A percentile compares a stretch with the other conserved stretches of the same genome.
Evolutionary conservation across 2,888 invertebrate species (phyloP).

Genomic region (Ectemnius lituratus): DNA sequence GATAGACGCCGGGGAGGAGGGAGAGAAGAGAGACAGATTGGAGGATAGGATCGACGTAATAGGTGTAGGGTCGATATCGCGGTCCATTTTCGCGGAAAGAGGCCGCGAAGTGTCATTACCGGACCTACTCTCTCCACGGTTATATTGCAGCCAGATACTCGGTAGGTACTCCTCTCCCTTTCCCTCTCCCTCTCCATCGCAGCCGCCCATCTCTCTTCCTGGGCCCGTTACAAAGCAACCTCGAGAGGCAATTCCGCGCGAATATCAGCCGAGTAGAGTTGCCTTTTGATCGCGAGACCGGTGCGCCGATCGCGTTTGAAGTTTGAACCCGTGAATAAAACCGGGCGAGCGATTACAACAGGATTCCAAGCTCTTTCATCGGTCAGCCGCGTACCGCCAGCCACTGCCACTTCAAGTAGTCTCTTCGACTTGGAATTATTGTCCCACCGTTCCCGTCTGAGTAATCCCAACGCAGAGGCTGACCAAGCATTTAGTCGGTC

Average conservation of each 20-base stretch:
- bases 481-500: too few species aligned
- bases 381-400: too few species aligned
- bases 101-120: slow-evolving; percentile 14
- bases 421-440: too few species aligned
- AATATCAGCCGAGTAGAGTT: slow-evolving; percentile 15
- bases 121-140: background rate
- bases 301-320: slow-evolving; percentile 17
- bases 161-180: slow-evolving; percentile 7
- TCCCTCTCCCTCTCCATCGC: too few species aligned
- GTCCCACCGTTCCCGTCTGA: too few species aligned
- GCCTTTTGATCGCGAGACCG: slow-evolving; percentile 1
- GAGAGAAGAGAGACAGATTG: background rate
- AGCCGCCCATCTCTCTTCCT: background rate
- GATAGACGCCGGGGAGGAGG: too few species aligned
- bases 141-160: slow-evolving; percentile 19
- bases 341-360: too few species aligned
- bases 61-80: background rate
- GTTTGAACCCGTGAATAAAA: too few species aligned
- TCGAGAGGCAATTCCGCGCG: slow-evolving; percentile 17
- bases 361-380: too few species aligned
- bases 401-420: too few species aligned
- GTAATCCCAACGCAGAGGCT: too few species aligned
- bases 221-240: slow-evolving; percentile 6
- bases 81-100: slow-evolving; percentile 4
- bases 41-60: slow-evolving; percentile 5